phyloP scores from a whole-genome alignment of 2,888 invertebrate species.

The Archips crataeganus region DNA sequence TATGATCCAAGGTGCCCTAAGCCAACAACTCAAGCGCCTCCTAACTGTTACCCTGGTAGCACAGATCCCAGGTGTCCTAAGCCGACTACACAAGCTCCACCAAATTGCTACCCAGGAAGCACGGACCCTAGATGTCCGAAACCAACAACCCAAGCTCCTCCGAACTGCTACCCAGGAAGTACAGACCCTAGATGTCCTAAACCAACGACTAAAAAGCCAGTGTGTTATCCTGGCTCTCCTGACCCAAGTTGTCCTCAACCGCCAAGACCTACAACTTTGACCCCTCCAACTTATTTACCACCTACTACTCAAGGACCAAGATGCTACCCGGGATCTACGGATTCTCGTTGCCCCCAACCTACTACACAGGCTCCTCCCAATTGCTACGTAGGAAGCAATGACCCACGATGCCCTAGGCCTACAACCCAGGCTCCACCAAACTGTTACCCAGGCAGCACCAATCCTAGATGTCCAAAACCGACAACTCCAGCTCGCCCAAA shows the following conservation, averaged over 20 bases:
- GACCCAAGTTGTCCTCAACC: conserved; percentile 67
- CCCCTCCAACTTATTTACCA: conserved; percentile 55
- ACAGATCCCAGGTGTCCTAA: conserved; percentile 58
- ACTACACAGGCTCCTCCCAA: conserved; percentile 50
- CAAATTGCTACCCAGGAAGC: conserved; percentile 52
- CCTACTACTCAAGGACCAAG: conserved; percentile 50
- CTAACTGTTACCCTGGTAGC: conserved; percentile 42
- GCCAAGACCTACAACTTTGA: conserved; percentile 54
- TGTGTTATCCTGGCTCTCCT: conserved; percentile 58
- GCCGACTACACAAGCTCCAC: conserved; percentile 45
- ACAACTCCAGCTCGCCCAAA: conserved; percentile 46
- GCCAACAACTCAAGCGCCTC: conserved; percentile 46
- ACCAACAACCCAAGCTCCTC: conserved; percentile 44
- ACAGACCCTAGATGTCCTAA: conserved; percentile 50
- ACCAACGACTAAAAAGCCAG: conserved; percentile 48
- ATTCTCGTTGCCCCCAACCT: conserved; percentile 52
- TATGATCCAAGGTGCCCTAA: conserved; percentile 49
- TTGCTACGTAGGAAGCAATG: conserved; percentile 50
- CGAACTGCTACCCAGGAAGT: conserved; percentile 54
- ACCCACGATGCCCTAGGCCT: conserved; percentile 49
- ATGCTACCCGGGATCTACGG: conserved; percentile 63
- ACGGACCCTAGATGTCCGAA: conserved; percentile 54
- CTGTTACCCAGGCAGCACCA: conserved; percentile 54
- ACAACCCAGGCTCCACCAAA: conserved; percentile 45
- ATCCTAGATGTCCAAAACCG: conserved; percentile 52